Evolutionary conservation across 2,797 vertebrate species (phyloP).

Genomic region (Ctenochaetus hawaiiensis): DNA sequence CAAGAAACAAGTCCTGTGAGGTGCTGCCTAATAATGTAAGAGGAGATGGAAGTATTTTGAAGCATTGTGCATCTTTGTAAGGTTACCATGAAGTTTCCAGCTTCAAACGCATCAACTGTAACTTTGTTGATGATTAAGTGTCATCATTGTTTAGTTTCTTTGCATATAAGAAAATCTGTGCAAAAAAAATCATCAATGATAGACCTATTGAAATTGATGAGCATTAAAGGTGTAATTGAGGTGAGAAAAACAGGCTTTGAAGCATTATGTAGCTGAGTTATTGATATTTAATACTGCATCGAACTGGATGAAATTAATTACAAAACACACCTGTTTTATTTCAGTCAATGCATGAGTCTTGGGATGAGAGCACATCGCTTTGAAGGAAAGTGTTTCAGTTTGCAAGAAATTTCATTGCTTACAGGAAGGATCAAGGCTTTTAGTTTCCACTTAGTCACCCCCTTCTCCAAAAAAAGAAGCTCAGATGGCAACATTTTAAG

Average conservation of each 20-base stretch:
- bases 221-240: background rate
- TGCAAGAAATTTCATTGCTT: background rate
- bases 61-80: background rate
- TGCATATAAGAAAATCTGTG: background rate
- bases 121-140: background rate
- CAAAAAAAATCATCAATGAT: background rate
- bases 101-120: background rate
- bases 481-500: too few relatives aligned
- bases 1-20: slow-evolving; percentile 11
- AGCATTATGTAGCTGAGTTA: background rate
- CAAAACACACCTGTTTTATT: background rate
- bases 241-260: background rate
- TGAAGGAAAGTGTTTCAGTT: background rate
- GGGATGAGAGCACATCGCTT: background rate
- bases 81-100: background rate
- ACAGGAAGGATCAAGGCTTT: too few relatives aligned
- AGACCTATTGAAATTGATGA: too few relatives aligned
- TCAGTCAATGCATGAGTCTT: background rate
- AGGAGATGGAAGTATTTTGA: slow-evolving; percentile 18
- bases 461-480: too few relatives aligned
- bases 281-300: background rate
- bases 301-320: background rate
- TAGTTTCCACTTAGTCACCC: background rate
- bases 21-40: background rate
- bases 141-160: background rate